phyloP scores from a whole-genome alignment of 2,113 vertebrate genomes.

The Alexandromys fortis region DNA sequence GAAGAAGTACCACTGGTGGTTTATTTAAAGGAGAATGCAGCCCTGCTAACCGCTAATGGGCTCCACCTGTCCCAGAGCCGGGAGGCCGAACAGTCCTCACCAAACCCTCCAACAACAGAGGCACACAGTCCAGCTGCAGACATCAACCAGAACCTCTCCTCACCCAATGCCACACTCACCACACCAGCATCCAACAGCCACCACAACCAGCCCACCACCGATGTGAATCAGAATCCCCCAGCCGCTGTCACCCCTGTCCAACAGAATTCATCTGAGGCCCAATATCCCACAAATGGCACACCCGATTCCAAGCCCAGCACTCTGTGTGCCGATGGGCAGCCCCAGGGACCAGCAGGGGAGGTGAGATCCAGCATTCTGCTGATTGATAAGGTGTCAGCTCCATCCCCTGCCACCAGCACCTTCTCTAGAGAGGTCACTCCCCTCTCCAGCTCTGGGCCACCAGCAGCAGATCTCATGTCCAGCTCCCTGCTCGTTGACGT shows the following conservation, averaged over 20 bases:
- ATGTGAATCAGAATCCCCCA: conserved; percentile 71
- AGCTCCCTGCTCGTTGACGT: conserved; percentile 65
- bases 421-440: conserved; percentile 58
- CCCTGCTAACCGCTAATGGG: conserved; percentile 80
- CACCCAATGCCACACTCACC: background rate
- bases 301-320: conserved; percentile 13
- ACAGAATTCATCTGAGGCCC: conserved; percentile 21
- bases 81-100: conserved; percentile 8
- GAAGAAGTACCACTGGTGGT: conserved; percentile 82
- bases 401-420: background rate
- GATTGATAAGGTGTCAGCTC: conserved; percentile 40
- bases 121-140: background rate
- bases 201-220: conserved; percentile 41
- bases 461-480: conserved; percentile 49
- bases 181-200: background rate
- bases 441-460: conserved; percentile 29
- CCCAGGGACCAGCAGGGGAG: background rate
- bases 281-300: background rate
- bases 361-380: conserved; percentile 34
- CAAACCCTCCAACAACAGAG: conserved; percentile 38
- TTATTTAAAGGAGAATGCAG: conserved; percentile 87
- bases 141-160: conserved; percentile 70
- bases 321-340: background rate
- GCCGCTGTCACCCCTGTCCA: background rate
- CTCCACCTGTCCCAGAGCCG: conserved; percentile 70